Base-by-base conservation (phyloP, 37 sponge, comb jelly and placozoan genomes). In the Axinella damicornis region DNA sequence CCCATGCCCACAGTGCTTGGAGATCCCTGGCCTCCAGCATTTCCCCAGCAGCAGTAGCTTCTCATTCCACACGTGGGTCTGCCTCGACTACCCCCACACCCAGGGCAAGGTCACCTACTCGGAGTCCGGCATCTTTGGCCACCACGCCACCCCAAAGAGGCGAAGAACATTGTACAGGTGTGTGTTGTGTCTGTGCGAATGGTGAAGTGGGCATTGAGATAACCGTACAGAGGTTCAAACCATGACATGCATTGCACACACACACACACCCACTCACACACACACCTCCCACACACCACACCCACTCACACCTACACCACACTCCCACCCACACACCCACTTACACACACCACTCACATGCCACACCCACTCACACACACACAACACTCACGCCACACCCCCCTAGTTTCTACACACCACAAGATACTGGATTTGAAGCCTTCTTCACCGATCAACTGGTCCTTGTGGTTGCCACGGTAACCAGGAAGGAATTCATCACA, bases 361-460 rank as follows among this genome's bases (percentile, higher is more conserved):
- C 69, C 15, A 30, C 69, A 36, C 31, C 2, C 64, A 24, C 64
- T 62, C 64, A 28, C 64, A 28, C 12, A 2, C 64, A 13, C 64
- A 28, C 64, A 24, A 20, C 64, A 4, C 64, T 62, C 64, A 28
- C 64, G 5, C 64, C 64, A 24, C 64, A 24, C 59, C n/a, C 33
- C 64, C 33, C 22, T 83, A 97, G 97, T 77, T 91, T 97, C 80
- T 91, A 89, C 76, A 80, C 95, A 18, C 38, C 77, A 35, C 30
- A 40, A 41, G 89, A 88, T 27, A 78, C 88, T 88, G 96, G 98
- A 11, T 98, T 91, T 77, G 94, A 98, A 70, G 94, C 94, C 5
- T 98, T 98, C 83, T 93, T 98, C 74, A 89, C 91, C 36, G 69
- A 82, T 18, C 46, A 65, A 53, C 58, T 66, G 41, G 65, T 77